These are phyloP conservation scores for Trachurus trachurus DNA, from an alignment of 2,797 vertebrate genomes.

Conservation along the genomic window DNA sequence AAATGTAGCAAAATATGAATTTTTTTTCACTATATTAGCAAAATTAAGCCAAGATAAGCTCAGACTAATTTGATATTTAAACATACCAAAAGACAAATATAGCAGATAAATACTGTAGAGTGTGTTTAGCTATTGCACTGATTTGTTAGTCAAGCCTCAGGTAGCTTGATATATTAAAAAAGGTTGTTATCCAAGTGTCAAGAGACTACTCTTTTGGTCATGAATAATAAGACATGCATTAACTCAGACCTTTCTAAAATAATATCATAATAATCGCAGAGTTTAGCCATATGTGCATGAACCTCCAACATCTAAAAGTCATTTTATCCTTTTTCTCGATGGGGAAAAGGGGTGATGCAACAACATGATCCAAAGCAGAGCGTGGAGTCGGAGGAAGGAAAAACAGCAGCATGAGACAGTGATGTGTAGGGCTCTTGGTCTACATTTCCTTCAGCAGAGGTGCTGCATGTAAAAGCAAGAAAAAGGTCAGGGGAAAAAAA, in stretches of 20 bases:
- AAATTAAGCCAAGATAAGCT: too few species aligned
- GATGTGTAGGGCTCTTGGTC: neutral
- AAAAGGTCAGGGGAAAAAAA: constrained; percentile 9
- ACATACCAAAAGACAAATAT: too few species aligned
- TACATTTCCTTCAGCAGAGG: neutral
- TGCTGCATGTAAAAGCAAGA: neutral
- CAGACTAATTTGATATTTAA: too few species aligned
- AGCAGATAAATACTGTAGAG: too few species aligned
- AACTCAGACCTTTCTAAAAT: too few species aligned
- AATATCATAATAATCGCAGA: neutral
- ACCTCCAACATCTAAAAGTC: neutral
- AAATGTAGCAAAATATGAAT: neutral
- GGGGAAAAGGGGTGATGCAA: neutral
- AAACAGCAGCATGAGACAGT: neutral
- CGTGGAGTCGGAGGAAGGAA: neutral
- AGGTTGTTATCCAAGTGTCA: neutral
- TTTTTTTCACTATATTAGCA: too few species aligned
- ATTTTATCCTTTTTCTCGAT: neutral
- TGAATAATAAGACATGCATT: too few species aligned
- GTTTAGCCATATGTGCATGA: neutral
- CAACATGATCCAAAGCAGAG: neutral
- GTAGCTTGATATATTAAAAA: neutral
- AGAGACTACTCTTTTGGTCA: too few species aligned
- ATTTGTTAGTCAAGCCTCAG: neutral
- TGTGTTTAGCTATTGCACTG: too few species aligned